A percentile compares a stretch with the other conserved stretches of the same genome.
Conservation (phyloP, 2,888 invertebrate species). For the Chaetogeoica ovagalla region DNA sequence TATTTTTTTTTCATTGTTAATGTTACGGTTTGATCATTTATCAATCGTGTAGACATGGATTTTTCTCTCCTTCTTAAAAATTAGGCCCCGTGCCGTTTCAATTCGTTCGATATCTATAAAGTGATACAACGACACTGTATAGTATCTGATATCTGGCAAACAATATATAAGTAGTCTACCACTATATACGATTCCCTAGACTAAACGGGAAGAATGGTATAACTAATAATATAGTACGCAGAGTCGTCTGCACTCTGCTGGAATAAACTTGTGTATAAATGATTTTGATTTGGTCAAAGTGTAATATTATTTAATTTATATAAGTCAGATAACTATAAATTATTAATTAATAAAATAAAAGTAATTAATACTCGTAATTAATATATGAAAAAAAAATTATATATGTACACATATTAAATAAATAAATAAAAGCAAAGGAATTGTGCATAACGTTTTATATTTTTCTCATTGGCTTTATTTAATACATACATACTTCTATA, state of each 20-base stretch:
- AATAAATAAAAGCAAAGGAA: no score
- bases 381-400: no score
- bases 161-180: background rate
- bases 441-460: no score
- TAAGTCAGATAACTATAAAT: no score
- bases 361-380: no score
- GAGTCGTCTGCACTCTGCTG: background rate
- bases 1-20: slow-evolving; percentile 36
- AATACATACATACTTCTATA: no score
- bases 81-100: slow-evolving; percentile 15
- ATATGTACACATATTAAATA: no score
- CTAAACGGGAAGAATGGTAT: background rate
- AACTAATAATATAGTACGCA: no score
- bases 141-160: background rate
- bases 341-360: no score
- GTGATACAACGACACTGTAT: background rate
- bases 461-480: no score
- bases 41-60: slow-evolving; percentile 24
- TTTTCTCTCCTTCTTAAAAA: slow-evolving; percentile 28
- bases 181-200: background rate
- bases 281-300: background rate
- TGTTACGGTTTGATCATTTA: slow-evolving; percentile 35
- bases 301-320: background rate
- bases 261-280: background rate
- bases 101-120: slow-evolving; percentile 14